Evolutionary conservation across 1,140 invertebrate genomes (phyloP), one percentile per base, ranked within the genome.

Genomic region (Bombus difficillimus): DNA sequence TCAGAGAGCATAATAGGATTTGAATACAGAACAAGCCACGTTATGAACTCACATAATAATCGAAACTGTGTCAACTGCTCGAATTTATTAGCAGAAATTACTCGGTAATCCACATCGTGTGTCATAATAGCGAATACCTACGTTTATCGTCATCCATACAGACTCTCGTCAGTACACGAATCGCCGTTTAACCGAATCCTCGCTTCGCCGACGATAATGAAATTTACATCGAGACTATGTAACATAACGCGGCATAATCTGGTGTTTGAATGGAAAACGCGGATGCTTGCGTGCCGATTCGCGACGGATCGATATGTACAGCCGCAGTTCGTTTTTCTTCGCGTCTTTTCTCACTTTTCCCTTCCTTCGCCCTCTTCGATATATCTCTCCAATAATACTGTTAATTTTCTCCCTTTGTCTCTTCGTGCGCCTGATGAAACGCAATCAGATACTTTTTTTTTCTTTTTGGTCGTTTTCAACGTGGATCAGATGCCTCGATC

Each of bases 261-360:
- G 69, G n/a, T 41, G 72, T 88, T 68, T 41, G 66, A 78, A 82
- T 79, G 86, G 80, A n/a, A 83, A n/a, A 64, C 37, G 79, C 62
- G 68, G 32, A 59, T 71, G 74, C 73, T 59, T 71, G 81, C 57
- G 83, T 81, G 76, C 68, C 69, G 57, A 84, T 89, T 89, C 78
- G 43, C 57, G 53, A 82, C 79, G 74, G 86, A 87, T 90, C 88
- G 81, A 89, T 90, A 85, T 73, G 76, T 81, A 74, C 37, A 69
- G 64, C 34, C 74, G 43, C 47, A 43, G 22, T 32, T 32, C 9
- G 32, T 81, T 76, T 81, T 57, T 12, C 25, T 28, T 34, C 53
- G 47, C 39, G 18, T 78, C 74, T 71, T 57, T 53, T 43, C 32
- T 62, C 10, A 28, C 28, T 13, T 13, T 62, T 62, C 2, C 28